phyloP scores from a whole-genome alignment of 2,888 invertebrate species.

The Epinotia brunnichana region DNA sequence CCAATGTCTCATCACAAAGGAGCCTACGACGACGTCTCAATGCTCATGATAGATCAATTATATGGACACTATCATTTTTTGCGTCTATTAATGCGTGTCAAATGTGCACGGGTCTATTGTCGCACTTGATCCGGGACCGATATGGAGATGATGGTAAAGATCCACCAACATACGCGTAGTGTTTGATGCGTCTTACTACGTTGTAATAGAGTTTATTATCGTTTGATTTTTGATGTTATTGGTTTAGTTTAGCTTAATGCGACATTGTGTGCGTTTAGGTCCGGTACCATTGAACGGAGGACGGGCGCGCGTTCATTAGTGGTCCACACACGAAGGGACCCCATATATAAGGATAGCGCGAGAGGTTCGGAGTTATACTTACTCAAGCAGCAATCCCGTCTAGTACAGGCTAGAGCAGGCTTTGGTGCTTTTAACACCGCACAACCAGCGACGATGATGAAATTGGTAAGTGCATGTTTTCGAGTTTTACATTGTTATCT shows the following conservation, averaged over 20 bases:
- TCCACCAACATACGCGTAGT: constrained; percentile 20
- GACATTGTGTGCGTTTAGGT: constrained; percentile 72
- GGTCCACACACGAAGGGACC: constrained; percentile 74
- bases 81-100: constrained; percentile 56
- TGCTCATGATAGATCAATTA: constrained; percentile 41
- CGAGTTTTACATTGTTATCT: constrained; percentile 10
- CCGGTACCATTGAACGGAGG: constrained; percentile 65
- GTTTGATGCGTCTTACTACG: neutral
- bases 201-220: constrained; percentile 7
- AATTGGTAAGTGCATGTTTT: constrained; percentile 65
- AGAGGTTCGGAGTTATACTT: constrained; percentile 50
- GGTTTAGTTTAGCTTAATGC: constrained; percentile 63
- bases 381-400: constrained; percentile 65
- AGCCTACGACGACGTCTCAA: constrained; percentile 24
- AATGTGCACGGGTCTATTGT: constrained; percentile 53
- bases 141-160: constrained; percentile 69
- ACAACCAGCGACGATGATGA: constrained; percentile 61
- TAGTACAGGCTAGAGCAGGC: constrained; percentile 65
- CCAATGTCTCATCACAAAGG: constrained; percentile 24
- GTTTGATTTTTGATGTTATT: neutral
- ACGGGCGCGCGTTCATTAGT: constrained; percentile 64
- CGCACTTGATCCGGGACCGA: constrained; percentile 67
- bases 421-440: constrained; percentile 55
- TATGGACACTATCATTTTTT: constrained; percentile 54
- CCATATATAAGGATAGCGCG: constrained; percentile 65